Evolutionary conservation across 2,797 vertebrate species (phyloP), one percentile per base, ranked within the genome.

Genomic region (Ctenochaetus hawaiiensis): DNA sequence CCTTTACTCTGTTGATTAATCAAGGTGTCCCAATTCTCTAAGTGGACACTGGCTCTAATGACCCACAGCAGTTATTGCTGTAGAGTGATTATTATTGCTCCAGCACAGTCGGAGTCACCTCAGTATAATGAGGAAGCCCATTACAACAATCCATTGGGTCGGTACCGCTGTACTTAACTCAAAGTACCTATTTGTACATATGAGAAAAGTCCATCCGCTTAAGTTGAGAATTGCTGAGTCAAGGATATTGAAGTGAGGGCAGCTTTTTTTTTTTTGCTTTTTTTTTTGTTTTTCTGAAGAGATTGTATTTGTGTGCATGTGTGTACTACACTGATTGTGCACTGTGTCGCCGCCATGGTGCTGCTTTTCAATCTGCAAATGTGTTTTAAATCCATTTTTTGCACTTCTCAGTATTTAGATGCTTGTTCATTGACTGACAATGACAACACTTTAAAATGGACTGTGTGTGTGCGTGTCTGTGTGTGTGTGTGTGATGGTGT

Each of bases 1-100:
- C 47, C 18, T 75, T 73, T 64, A 51, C 62, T 53, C 39, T 52
- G 18, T 37, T 61, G 77, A 77, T 89, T 76, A 81, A 82, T 79
- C 48, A 58, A 41, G 17, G 44, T 26, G 44, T 72, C 59, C 76
- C 37, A 57, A 16, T 67, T 49, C 62, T 70, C 72, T 65, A 59
- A 82, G 20, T 67, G 58, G 64, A 75, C 80, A 64, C 53, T 5
- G 64, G 64, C 70, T 80, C 62, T 86, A 88, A 90, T 86, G 74
- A 83, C 77, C 75, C 52, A 23, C 3, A 41, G 41, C 72, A 65
- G 23, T 64, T 69, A 82, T 66, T 82, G 59, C 72, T 69, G 67
- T 14, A n/a, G n/a, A 77, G 62, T 52, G 80, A 79, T 87, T 67
- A 82, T 85, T 78, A 54, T 23, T 7, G 63, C 57, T 75, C 43